A percentile compares a stretch with the other conserved stretches of the same genome.
phyloP scores from a whole-genome alignment of 2,888 invertebrate genomes.

The Patella ulyssiponensis region DNA sequence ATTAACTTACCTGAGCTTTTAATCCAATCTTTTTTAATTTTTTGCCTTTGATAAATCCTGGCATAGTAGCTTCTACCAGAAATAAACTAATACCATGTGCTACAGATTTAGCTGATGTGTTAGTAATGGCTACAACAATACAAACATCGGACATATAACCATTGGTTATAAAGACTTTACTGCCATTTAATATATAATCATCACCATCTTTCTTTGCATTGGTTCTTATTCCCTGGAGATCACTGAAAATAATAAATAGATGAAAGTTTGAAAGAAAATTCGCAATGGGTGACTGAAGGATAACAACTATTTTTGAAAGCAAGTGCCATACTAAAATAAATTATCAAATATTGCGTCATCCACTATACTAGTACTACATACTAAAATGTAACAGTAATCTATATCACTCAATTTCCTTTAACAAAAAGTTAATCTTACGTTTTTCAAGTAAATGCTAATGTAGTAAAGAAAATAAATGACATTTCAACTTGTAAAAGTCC shows the following conservation, averaged over 20 bases:
- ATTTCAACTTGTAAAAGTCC: too few relatives aligned
- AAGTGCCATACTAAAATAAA: too few relatives aligned
- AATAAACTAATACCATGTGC: slow-evolving; percentile 74
- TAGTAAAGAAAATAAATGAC: too few relatives aligned
- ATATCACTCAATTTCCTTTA: too few relatives aligned
- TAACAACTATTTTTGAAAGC: too few relatives aligned
- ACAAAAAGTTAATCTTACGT: too few relatives aligned
- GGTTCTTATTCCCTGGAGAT: slow-evolving; percentile 73
- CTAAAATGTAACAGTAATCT: too few relatives aligned
- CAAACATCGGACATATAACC: slow-evolving; percentile 71
- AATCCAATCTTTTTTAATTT: slow-evolving; percentile 73
- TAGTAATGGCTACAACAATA: slow-evolving; percentile 73
- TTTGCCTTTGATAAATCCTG: slow-evolving; percentile 72
- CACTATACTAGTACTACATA: too few relatives aligned
- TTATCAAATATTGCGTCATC: too few relatives aligned
- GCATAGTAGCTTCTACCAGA: slow-evolving; percentile 72
- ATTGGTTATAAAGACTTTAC: slow-evolving; percentile 74
- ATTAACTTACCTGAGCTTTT: slow-evolving; percentile 64
- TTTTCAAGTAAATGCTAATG: too few relatives aligned
- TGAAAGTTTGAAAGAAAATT: too few relatives aligned
- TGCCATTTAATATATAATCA: slow-evolving; percentile 73
- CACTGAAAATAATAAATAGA: slow-evolving; percentile 55
- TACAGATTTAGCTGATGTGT: slow-evolving; percentile 69
- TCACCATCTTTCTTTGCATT: slow-evolving; percentile 72
- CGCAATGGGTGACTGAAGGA: too few relatives aligned